A percentile compares a stretch with the other conserved stretches of the same genome.
Conservation (phyloP, 2,888 invertebrate species). For the Tenthredo amoena region DNA sequence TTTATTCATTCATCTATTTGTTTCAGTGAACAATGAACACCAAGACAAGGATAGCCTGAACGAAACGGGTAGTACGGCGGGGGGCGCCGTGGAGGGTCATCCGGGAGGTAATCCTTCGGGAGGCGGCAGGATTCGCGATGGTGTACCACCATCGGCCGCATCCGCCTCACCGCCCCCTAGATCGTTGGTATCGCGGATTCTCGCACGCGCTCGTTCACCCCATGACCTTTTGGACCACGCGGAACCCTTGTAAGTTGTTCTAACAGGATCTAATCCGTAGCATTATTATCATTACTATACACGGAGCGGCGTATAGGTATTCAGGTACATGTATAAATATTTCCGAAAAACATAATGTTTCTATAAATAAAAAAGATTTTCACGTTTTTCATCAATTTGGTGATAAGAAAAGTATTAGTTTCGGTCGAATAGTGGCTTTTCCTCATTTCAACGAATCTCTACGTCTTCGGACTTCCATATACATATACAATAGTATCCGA, state of each 20-base stretch:
- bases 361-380: too few relatives aligned
- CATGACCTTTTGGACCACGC: slow-evolving; percentile 75
- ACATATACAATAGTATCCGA: too few relatives aligned
- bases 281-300: not conserved
- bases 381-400: not conserved
- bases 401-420: not conserved
- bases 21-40: slow-evolving; percentile 78
- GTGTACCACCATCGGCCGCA: slow-evolving; percentile 56
- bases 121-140: slow-evolving; percentile 65
- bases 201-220: slow-evolving; percentile 70
- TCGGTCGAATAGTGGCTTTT: not conserved
- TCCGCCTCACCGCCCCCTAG: slow-evolving; percentile 67
- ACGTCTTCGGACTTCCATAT: too few relatives aligned
- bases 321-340: not conserved
- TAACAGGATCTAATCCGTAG: not conserved
- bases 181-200: slow-evolving; percentile 72
- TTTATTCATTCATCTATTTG: slow-evolving; percentile 42
- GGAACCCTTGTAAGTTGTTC: slow-evolving; percentile 77
- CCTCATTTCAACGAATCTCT: not conserved
- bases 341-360: not conserved
- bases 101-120: slow-evolving; percentile 67
- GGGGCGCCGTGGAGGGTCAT: slow-evolving; percentile 72
- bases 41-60: slow-evolving; percentile 79
- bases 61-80: slow-evolving; percentile 77
- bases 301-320: not conserved